These are phyloP conservation scores for Pedetes capensis DNA, from an alignment of 2,113 vertebrate genomes.

Conservation along the genomic window DNA sequence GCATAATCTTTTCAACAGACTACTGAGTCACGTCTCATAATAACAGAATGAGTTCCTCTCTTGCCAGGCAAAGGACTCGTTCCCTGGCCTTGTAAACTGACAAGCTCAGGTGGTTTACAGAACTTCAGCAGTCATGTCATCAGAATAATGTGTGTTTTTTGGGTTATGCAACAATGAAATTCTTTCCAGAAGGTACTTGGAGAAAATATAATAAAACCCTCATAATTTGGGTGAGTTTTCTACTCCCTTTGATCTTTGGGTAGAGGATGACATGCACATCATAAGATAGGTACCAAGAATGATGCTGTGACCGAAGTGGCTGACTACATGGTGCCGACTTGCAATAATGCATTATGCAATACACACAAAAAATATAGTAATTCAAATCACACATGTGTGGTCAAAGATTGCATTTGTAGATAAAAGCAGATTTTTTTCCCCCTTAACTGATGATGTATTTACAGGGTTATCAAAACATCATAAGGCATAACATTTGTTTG, in stretches of 20 bases:
- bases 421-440: conserved; percentile 52
- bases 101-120: conserved; percentile 25
- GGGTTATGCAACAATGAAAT: conserved; percentile 8
- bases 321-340: neutral
- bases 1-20: conserved; percentile 44
- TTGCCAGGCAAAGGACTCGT: neutral
- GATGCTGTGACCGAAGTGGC: neutral
- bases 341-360: conserved; percentile 19
- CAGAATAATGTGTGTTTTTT: neutral
- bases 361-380: conserved; percentile 23
- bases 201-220: conserved; percentile 45
- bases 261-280: neutral
- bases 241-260: conserved; percentile 8
- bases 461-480: conserved; percentile 69
- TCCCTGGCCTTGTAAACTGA: neutral
- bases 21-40: conserved; percentile 47
- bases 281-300: neutral
- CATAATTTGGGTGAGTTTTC: conserved; percentile 2
- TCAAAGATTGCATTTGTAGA: conserved; percentile 32
- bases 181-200: conserved; percentile 52
- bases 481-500: conserved; percentile 72
- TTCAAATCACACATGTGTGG: conserved; percentile 11
- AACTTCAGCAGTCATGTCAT: neutral
- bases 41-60: neutral
- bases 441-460: conserved; percentile 67